Evolutionary conservation across 1,140 invertebrate genomes (phyloP), one percentile per base, ranked within the genome.

Genomic region (Cecropterus lyciades): DNA sequence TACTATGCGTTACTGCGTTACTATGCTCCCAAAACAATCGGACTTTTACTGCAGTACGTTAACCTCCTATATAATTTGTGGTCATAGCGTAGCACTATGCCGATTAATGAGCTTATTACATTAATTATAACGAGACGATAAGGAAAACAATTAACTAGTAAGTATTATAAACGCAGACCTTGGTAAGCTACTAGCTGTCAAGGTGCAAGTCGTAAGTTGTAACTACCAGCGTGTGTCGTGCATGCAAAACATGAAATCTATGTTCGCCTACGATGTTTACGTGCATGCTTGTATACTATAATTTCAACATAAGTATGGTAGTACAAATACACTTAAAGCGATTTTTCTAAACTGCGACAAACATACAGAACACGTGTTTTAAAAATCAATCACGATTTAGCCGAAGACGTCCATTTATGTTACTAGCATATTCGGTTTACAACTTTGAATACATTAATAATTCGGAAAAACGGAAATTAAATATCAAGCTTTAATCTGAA

Each of bases 1-100:
- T 62, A 68, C n/a, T n/a, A 67, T 30, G 51, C 51, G n/a, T n/a
- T n/a, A 55, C 49, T 59, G 33, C 65, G 57, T 65, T 62, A 57
- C 42, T 24, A 27, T 66, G 67, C 57, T 64, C 71, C 27, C 63
- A 57, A 67, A 52, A 67, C 33, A 40, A 62, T 49, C 40, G 43
- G 15, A 57, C 60, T 65, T 52, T 70, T 63, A 64, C 70, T 59
- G 56, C 56, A 46, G 57, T 60, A 70, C 67, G 43, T 65, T 62
- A 57, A 48, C 49, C 33, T 48, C n/a, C 49, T 60, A 55, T 51
- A 51, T 43, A 62, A 30, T 33, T 46, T 63, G 57, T 56, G 48
- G 62, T 30, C 49, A 56, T 33, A 10, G 49, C 15, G 24, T 27
- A 57, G 30, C n/a, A 30, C 43, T 27, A 16, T 46, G 46, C 46